phyloP scores from a whole-genome alignment of 2,113 vertebrate genomes.

The Carlito syrichta region DNA sequence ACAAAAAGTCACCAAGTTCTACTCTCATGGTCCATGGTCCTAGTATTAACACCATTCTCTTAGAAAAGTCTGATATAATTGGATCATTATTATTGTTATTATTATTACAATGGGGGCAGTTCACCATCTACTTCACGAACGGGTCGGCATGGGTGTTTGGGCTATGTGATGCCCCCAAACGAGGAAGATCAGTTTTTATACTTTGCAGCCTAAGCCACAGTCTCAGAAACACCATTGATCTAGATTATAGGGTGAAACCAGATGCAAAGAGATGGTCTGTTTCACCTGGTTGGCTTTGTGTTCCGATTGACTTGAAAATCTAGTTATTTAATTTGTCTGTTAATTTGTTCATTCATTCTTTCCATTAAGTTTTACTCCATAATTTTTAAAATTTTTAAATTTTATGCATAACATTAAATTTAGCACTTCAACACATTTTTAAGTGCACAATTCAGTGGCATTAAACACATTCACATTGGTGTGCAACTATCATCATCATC shows the following conservation, averaged over 20 bases:
- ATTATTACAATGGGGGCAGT: neutral
- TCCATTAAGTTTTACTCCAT: neutral
- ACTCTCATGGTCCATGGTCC: neutral
- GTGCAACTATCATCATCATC: neutral
- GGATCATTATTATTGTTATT: neutral
- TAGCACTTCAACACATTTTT: no score
- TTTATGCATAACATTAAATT: neutral
- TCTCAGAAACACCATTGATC: fast-evolving
- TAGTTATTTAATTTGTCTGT: neutral
- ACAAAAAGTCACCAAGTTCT: neutral
- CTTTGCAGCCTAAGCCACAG: neutral
- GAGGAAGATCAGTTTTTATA: neutral
- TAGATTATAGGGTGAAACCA: no score
- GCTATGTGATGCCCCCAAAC: neutral
- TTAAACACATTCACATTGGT: neutral
- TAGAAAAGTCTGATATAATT: neutral
- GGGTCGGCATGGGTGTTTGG: neutral
- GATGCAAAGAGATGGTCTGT: neutral
- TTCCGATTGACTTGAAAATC: neutral
- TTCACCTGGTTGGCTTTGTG: neutral
- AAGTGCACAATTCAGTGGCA: neutral
- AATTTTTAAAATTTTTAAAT: no score
- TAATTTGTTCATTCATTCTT: neutral
- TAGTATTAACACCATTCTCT: neutral
- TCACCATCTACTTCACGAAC: neutral